Conservation (phyloP, 1,140 invertebrate genomes). For the Homalodisca vitripennis region DNA sequence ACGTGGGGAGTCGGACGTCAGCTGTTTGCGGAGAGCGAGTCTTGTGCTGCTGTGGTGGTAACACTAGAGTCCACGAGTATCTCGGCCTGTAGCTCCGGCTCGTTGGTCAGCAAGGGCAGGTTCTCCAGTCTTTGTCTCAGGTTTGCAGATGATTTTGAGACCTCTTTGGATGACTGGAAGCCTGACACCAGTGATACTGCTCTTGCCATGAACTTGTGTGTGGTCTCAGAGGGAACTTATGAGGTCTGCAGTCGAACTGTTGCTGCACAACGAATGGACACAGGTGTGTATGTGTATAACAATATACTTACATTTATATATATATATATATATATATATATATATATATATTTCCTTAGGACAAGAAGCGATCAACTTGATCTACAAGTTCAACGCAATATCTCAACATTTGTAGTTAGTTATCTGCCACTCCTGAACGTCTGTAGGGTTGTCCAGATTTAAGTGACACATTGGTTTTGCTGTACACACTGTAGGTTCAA, state of each 20-base stretch:
- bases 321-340: too few relatives aligned
- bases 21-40: slow-evolving; percentile 72
- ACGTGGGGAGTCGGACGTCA: slow-evolving; percentile 61
- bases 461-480: too few relatives aligned
- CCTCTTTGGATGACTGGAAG: slow-evolving; percentile 96
- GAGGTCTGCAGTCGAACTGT: slow-evolving; percentile 93
- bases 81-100: slow-evolving; percentile 76
- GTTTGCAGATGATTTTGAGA: slow-evolving; percentile 96
- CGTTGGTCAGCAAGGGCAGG: slow-evolving; percentile 70
- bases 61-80: slow-evolving; percentile 94
- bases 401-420: too few relatives aligned
- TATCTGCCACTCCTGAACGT: too few relatives aligned
- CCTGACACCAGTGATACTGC: slow-evolving; percentile 72
- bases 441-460: too few relatives aligned
- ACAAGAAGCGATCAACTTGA: too few relatives aligned
- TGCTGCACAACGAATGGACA: slow-evolving; percentile 67
- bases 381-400: not conserved
- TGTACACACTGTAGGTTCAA: too few relatives aligned
- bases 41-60: slow-evolving; percentile 87
- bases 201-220: slow-evolving; percentile 91
- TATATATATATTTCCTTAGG: too few relatives aligned
- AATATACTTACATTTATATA: not conserved
- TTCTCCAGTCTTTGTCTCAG: slow-evolving; percentile 87
- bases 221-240: slow-evolving; percentile 97
- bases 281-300: slow-evolving; percentile 50